Percentiles rank a stretch among this genome's conserved stretches.
Conservation (phyloP, 2,797 vertebrate genomes). For the Galago senegalensis region DNA sequence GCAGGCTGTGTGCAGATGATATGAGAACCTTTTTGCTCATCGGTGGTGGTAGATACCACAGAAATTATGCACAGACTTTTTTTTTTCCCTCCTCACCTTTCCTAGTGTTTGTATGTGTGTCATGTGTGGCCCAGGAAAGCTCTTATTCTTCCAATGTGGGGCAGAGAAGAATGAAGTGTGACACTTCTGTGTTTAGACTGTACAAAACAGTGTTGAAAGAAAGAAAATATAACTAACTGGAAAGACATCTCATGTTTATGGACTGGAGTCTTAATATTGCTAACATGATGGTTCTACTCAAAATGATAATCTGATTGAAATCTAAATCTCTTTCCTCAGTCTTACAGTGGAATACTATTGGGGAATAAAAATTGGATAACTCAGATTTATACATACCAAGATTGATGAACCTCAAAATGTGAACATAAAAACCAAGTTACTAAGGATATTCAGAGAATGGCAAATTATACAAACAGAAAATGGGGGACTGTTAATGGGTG, state of each 20-base stretch:
- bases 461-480: not conserved
- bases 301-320: not conserved
- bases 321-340: not conserved
- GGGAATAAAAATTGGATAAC: not conserved
- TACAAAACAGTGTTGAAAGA: not conserved
- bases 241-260: not conserved
- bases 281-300: not conserved
- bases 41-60: no score
- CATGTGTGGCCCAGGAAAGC: no score
- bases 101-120: no score
- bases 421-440: not conserved
- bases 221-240: not conserved
- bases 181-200: not conserved
- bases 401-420: not conserved
- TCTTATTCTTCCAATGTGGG: no score
- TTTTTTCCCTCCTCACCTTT: no score
- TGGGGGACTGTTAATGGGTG: no score
- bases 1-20: no score
- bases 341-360: not conserved
- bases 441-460: not conserved
- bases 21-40: no score
- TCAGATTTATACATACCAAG: not conserved
- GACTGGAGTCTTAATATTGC: not conserved
- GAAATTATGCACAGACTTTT: no score
- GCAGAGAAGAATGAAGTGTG: no score